phyloP scores from a whole-genome alignment of 2,797 vertebrate genomes.

The Spatula clypeata region DNA sequence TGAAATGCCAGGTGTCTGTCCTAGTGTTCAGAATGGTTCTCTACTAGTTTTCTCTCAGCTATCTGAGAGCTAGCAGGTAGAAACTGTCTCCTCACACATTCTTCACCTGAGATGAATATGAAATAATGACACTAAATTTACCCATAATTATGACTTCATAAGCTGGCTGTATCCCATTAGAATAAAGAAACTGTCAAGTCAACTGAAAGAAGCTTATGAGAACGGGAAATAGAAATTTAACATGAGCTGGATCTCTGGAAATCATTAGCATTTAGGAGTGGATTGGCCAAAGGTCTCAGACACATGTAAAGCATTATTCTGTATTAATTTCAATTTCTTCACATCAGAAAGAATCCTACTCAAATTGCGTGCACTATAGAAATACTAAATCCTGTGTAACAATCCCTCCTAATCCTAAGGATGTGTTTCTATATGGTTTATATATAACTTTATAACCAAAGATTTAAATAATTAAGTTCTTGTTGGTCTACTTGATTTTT shows the following conservation, averaged over 20 bases:
- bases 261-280: background rate
- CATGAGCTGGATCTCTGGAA: background rate
- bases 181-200: background rate
- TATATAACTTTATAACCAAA: background rate
- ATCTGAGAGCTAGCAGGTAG: background rate
- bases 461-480: background rate
- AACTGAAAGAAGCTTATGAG: background rate
- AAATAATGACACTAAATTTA: background rate
- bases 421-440: background rate
- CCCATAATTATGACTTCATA: background rate
- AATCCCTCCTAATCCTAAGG: background rate
- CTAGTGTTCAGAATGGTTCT: background rate
- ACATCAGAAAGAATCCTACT: background rate
- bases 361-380: background rate
- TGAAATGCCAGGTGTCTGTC: background rate
- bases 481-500: background rate
- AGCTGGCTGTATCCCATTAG: background rate
- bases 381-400: background rate
- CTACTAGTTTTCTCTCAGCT: background rate
- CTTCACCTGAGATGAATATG: background rate
- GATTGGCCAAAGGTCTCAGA: background rate
- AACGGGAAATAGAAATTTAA: conserved; percentile 13
- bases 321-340: background rate
- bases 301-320: background rate
- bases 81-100: background rate